These are phyloP conservation scores for Asteroscopus sphinx DNA, from an alignment of 2,888 invertebrate genomes.

Conservation along the genomic window DNA sequence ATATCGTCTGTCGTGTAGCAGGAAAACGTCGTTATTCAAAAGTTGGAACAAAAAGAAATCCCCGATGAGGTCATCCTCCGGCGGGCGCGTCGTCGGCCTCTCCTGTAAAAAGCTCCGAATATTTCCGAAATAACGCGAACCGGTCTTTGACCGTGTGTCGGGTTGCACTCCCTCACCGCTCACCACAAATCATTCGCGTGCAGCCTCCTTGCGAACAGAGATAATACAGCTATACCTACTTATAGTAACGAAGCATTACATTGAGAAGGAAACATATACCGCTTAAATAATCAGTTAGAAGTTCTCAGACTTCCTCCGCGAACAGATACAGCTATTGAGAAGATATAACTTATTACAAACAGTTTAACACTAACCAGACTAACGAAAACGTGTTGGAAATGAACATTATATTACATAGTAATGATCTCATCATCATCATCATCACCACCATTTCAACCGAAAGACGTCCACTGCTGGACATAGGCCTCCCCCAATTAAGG, in stretches of 20 bases:
- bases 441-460: no score
- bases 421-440: no score
- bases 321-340: constrained; percentile 9
- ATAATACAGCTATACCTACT: constrained; percentile 22
- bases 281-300: constrained; percentile 11
- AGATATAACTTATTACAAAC: constrained; percentile 30
- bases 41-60: constrained; percentile 67
- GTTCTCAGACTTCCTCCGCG: constrained; percentile 24
- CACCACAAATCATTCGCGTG: constrained; percentile 77
- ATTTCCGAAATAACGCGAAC: constrained; percentile 84
- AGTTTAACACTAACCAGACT: constrained; percentile 33
- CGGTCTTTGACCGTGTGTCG: constrained; percentile 85
- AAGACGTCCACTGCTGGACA: no score
- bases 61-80: constrained; percentile 81
- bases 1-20: constrained; percentile 49
- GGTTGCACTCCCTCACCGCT: constrained; percentile 71
- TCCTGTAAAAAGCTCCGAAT: constrained; percentile 74
- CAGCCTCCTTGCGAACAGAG: constrained; percentile 60
- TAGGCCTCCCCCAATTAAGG: no score
- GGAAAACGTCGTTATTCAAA: constrained; percentile 58
- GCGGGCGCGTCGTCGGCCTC: constrained; percentile 63
- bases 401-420: no score
- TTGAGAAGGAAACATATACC: constrained; percentile 17
- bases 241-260: constrained; percentile 13
- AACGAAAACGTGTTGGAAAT: constrained; percentile 12